Percentiles rank a stretch among this genome's conserved stretches.
phyloP scores from a whole-genome alignment of 2,113 vertebrate species.

The Mixornis gularis region DNA sequence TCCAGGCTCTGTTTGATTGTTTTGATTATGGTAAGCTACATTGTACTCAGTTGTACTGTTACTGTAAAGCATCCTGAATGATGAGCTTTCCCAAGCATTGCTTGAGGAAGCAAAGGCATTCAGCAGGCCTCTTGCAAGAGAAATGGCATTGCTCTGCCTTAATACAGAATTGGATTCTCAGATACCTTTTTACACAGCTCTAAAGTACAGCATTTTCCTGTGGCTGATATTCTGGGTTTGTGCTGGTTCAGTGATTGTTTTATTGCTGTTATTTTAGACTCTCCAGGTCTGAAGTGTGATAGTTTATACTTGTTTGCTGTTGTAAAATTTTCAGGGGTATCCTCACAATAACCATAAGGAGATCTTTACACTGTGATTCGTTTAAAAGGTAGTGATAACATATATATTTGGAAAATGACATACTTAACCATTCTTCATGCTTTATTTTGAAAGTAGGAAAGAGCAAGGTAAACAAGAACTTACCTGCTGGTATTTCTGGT shows the following conservation, averaged over 20 bases:
- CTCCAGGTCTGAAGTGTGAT: neutral
- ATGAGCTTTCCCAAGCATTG: neutral
- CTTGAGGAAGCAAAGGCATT: neutral
- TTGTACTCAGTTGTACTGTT: neutral
- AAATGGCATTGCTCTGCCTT: neutral
- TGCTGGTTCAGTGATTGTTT: neutral
- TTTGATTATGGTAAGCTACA: conserved; percentile 86
- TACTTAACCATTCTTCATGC: neutral
- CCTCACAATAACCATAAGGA: neutral
- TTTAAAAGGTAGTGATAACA: neutral
- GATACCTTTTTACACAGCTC: neutral
- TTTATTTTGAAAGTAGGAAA: conserved; percentile 77
- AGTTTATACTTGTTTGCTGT: neutral
- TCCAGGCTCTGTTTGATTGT: conserved; percentile 95
- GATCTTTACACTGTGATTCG: neutral
- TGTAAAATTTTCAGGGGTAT: neutral
- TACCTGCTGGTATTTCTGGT: conserved; percentile 68
- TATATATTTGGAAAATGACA: neutral
- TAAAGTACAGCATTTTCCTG: neutral
- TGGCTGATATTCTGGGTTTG: neutral
- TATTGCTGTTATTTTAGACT: neutral
- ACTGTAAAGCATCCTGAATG: neutral
- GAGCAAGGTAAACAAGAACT: conserved; percentile 74
- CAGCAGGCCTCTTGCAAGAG: neutral
- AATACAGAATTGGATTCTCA: neutral